These are phyloP conservation scores for Petrocephalus zakoni DNA, from an alignment of 2,113 vertebrate genomes.

Conservation along the genomic window DNA sequence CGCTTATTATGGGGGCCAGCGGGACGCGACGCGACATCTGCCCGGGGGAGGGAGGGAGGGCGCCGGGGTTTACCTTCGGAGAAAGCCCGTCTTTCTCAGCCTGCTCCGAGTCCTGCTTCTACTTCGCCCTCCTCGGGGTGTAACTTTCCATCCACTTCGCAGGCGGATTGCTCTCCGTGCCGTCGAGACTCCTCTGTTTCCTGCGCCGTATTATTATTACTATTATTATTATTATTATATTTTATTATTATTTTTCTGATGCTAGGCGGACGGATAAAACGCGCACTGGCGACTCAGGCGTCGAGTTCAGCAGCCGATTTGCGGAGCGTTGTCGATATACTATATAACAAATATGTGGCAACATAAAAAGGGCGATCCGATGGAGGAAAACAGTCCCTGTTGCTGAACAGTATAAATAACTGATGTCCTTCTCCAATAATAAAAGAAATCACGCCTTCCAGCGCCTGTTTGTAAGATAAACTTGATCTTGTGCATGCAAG, in stretches of 20 bases:
- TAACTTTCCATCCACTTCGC: slow-evolving; percentile 9
- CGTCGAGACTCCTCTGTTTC: neutral
- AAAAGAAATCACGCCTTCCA: slow-evolving; percentile 25
- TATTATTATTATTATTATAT: no score
- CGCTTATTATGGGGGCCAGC: neutral
- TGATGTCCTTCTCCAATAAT: slow-evolving; percentile 40
- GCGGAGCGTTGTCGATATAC: slow-evolving; percentile 54
- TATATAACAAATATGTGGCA: slow-evolving; percentile 34
- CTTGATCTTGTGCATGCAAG: slow-evolving; percentile 33
- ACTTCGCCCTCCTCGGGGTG: neutral
- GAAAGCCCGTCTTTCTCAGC: slow-evolving; percentile 7
- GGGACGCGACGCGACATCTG: neutral
- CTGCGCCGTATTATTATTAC: neutral
- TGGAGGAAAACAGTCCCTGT: slow-evolving; percentile 18
- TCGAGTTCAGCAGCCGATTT: slow-evolving; percentile 47
- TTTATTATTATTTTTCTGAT: neutral
- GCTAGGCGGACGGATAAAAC: neutral
- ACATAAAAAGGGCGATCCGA: slow-evolving; percentile 18
- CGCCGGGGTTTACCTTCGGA: slow-evolving; percentile 13
- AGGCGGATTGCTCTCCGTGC: neutral
- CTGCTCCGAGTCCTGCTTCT: neutral
- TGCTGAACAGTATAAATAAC: slow-evolving; percentile 19
- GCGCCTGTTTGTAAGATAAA: slow-evolving; percentile 51
- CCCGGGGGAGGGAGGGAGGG: neutral
- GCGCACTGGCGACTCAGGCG: slow-evolving; percentile 27